Conservation (phyloP, 2,888 invertebrate species). For the Drosophila monieri region DNA sequence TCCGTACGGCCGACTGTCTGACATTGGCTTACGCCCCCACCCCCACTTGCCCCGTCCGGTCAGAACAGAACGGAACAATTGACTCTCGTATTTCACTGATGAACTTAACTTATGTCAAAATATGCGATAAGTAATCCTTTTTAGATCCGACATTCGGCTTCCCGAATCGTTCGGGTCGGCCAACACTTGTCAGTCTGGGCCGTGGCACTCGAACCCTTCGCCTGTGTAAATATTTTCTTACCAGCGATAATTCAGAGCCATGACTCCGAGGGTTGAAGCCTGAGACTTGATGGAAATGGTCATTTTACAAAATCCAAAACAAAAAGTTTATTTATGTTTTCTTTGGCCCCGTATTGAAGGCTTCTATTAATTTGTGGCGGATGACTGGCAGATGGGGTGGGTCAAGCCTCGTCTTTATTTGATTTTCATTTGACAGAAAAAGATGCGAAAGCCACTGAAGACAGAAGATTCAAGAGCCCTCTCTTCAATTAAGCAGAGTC, state of each 20-base stretch:
- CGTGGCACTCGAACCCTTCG: constrained; percentile 21
- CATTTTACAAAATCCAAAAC: constrained; percentile 73
- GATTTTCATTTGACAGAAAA: constrained; percentile 56
- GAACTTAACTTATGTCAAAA: constrained; percentile 82
- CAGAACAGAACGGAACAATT: constrained; percentile 61
- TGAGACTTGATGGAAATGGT: constrained; percentile 50
- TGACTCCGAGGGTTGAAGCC: constrained; percentile 17
- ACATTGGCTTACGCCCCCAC: constrained; percentile 51
- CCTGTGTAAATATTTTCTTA: constrained; percentile 77
- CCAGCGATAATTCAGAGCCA: constrained; percentile 62
- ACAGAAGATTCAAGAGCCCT: background rate
- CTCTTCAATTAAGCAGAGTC: background rate
- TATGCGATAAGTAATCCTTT: constrained; percentile 83
- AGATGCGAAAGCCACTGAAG: too few species aligned
- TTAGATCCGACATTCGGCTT: constrained; percentile 66
- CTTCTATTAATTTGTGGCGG: constrained; percentile 72
- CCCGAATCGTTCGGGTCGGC: constrained; percentile 34
- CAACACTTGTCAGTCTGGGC: constrained; percentile 9
- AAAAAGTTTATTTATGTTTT: constrained; percentile 70
- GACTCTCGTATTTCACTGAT: constrained; percentile 80
- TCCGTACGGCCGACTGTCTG: constrained; percentile 25
- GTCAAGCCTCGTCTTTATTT: constrained; percentile 55
- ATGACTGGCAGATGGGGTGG: constrained; percentile 18
- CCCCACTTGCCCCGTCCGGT: constrained; percentile 3
- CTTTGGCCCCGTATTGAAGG: constrained; percentile 37